Base-by-base conservation (phyloP, 2,888 invertebrate species). In the Agrypnus murinus region DNA sequence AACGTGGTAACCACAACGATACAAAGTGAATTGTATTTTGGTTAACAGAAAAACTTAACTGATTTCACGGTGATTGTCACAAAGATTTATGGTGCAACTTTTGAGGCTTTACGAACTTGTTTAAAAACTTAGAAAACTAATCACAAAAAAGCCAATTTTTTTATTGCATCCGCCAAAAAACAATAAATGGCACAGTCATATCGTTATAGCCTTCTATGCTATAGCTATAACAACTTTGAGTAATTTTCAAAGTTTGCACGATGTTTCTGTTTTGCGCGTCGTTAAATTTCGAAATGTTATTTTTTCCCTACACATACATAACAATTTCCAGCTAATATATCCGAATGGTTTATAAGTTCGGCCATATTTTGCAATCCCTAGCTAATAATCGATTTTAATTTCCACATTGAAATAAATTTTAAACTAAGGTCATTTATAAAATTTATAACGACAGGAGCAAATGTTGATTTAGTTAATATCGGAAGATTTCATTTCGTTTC, bases 41-140 rank as follows among this genome's bases (percentile, higher is more conserved):
- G 63, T 32, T 55, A 50, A 64, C 59, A 58, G 69, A 69, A 64
- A 69, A 64, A 69, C 57, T 64, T 25, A 58, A 65, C 69, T 69
- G 69, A 64, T 69, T 69, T 69, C 46, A 57, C 45, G 32, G 55
- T 55, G 70, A 70, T 70, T 70, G 70, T 65, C 65, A 65, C 65
- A 65, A 60, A 65, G 70, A 70, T 70, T 70, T 70, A 70, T 65
- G 43, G 46, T 32, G 45, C 34, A 70, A 70, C 70, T 70, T 70
- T 48, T 70, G 64, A 69, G 69, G 69, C 69, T 64, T 69, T 59
- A 45, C 58, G 46, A 69, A 69, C 58, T 69, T 65, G 48, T 65
- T 65, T 69, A 58, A 69, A 69, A 69, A 69, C 69, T 69, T 65
- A 64, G 57, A 69, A 69, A 69, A 58, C 64, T 69, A 64, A 64